Percentiles rank a stretch among this genome's conserved stretches.
Evolutionary conservation across 2,888 invertebrate genomes (phyloP).

Genomic region (Drosophila incognita): DNA sequence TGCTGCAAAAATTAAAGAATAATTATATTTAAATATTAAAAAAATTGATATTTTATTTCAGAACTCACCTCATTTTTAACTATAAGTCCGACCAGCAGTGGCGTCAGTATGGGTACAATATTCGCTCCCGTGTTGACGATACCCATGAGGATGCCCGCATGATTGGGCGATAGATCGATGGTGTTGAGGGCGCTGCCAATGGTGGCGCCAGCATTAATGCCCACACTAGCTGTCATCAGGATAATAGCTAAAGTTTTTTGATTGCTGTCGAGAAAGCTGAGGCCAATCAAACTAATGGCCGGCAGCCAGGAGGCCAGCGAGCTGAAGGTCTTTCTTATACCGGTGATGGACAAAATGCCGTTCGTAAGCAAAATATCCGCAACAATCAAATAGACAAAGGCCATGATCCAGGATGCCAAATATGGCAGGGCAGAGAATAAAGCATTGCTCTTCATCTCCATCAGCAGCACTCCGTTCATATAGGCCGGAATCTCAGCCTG

Average conservation of each 20-base stretch:
- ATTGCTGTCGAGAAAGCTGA: slow-evolving; percentile 85
- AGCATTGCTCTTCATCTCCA: slow-evolving; percentile 87
- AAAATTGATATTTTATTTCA: not conserved
- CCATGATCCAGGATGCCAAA: slow-evolving; percentile 86
- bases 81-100: slow-evolving; percentile 87
- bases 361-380: slow-evolving; percentile 85
- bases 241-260: slow-evolving; percentile 84
- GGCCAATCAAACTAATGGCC: slow-evolving; percentile 86
- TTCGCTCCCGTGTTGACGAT: slow-evolving; percentile 88
- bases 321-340: slow-evolving; percentile 77
- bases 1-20: slow-evolving; percentile 51
- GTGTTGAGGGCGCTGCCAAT: slow-evolving; percentile 88
- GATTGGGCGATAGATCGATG: slow-evolving; percentile 89
- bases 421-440: slow-evolving; percentile 86
- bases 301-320: slow-evolving; percentile 85
- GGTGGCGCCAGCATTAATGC: slow-evolving; percentile 87
- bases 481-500: slow-evolving; percentile 90
- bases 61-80: slow-evolving; percentile 86
- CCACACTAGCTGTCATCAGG: slow-evolving; percentile 87
- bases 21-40: not conserved
- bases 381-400: slow-evolving; percentile 85
- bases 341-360: slow-evolving; percentile 82
- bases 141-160: slow-evolving; percentile 89
- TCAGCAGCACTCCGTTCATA: slow-evolving; percentile 87
- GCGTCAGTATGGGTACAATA: slow-evolving; percentile 88